phyloP scores from a whole-genome alignment of 2,113 vertebrate genomes.

The Sylvicapra grimmia region DNA sequence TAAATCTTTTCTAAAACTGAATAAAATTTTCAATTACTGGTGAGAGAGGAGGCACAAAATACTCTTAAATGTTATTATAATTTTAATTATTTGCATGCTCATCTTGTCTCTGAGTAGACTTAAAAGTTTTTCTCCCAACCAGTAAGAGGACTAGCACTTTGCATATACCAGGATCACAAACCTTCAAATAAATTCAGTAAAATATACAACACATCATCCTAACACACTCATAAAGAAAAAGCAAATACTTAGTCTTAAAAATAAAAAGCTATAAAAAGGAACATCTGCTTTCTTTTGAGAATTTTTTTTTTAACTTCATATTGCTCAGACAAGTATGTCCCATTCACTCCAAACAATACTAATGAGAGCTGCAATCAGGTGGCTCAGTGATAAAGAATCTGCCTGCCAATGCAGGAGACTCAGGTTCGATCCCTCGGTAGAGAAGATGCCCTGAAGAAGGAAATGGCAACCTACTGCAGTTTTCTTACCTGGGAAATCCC shows the following conservation, averaged over 20 bases:
- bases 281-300: neutral
- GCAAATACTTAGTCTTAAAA: neutral
- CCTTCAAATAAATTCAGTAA: slow-evolving; percentile 37
- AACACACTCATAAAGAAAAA: neutral
- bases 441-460: neutral
- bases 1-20: slow-evolving; percentile 10
- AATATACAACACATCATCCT: neutral
- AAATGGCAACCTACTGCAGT: neutral
- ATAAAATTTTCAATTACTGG: neutral
- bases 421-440: rapidly evolving
- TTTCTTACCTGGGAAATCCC: neutral
- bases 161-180: neutral
- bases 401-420: neutral
- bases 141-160: neutral
- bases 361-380: neutral
- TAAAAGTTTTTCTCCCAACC: neutral
- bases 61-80: neutral
- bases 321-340: neutral
- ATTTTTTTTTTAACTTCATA: neutral
- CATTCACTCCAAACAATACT: neutral
- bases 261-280: neutral
- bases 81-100: neutral
- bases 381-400: neutral
- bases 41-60: neutral
- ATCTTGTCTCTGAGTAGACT: neutral